Conservation (phyloP, 2,888 invertebrate genomes). For the Rhogogaster chlorosoma region DNA sequence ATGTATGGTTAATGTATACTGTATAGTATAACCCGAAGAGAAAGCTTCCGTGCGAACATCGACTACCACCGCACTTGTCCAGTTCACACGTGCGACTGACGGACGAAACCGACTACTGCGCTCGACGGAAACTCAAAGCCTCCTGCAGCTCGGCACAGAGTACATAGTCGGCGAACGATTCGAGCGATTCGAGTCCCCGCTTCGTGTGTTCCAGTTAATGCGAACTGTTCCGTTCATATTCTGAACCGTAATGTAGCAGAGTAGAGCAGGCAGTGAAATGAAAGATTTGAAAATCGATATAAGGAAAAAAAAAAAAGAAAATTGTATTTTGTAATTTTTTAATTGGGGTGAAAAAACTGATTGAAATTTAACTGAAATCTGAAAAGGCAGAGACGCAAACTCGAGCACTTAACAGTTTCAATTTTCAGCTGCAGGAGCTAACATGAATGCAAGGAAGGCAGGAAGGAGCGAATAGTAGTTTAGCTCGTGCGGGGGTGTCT, state of each 20-base stretch:
- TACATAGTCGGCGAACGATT: conserved; percentile 15
- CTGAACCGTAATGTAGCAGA: too few relatives aligned
- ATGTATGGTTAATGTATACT: neutral
- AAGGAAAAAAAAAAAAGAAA: neutral
- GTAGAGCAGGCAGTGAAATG: neutral
- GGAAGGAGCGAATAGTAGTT: neutral
- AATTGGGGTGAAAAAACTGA: neutral
- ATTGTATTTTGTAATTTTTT: neutral
- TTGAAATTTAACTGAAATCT: neutral
- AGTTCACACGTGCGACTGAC: conserved; percentile 52
- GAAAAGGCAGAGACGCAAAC: neutral
- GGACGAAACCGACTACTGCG: conserved; percentile 41
- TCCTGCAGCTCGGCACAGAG: conserved; percentile 28
- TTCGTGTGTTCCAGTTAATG: conserved; percentile 43
- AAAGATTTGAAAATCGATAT: neutral
- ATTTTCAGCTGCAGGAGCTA: neutral
- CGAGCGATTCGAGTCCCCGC: conserved; percentile 32
- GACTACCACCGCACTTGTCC: conserved; percentile 46
- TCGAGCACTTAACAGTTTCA: neutral
- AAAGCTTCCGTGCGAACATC: neutral
- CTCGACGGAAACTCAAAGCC: conserved; percentile 46
- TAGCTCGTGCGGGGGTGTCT: neutral
- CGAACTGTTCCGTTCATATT: conserved; percentile 13
- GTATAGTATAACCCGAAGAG: neutral
- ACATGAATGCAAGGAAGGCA: neutral